Conservation (phyloP, 2,888 invertebrate genomes). For the Gari tellinella region DNA sequence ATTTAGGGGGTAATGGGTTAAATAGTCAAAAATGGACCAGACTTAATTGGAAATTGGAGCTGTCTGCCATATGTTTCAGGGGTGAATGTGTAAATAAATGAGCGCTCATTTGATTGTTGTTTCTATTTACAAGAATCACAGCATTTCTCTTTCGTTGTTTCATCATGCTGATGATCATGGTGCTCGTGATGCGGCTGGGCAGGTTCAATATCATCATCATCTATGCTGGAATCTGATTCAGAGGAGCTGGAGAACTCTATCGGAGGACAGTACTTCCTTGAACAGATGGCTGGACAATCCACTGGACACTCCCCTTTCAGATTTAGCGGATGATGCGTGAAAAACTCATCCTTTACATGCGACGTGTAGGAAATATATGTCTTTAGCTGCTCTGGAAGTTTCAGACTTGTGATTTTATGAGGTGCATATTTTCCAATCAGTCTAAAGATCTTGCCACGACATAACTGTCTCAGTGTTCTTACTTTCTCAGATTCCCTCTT, state of each 20-base stretch:
- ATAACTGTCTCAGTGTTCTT: constrained; percentile 65
- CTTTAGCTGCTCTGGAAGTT: constrained; percentile 66
- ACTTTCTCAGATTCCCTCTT: constrained; percentile 63
- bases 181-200: constrained; percentile 19
- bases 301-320: constrained; percentile 74
- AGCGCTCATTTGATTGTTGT: too few relatives aligned
- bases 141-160: constrained; percentile 21
- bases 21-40: too few relatives aligned
- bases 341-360: constrained; percentile 72
- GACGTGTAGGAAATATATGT: constrained; percentile 72
- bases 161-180: constrained; percentile 30
- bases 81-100: too few relatives aligned
- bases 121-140: constrained; percentile 30
- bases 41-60: too few relatives aligned
- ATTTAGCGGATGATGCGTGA: constrained; percentile 60
- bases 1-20: too few relatives aligned
- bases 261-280: constrained; percentile 70
- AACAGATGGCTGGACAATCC: constrained; percentile 75
- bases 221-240: constrained; percentile 65
- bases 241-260: constrained; percentile 76
- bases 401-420: constrained; percentile 68
- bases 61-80: too few relatives aligned
- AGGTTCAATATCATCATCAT: constrained; percentile 46
- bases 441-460: constrained; percentile 71
- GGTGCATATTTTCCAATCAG: constrained; percentile 69